A percentile compares a stretch with the other conserved stretches of the same genome.
phyloP scores from a whole-genome alignment of 30 jellyfish, hydroid and myxozoan species.

The Euphysa ruthae region DNA sequence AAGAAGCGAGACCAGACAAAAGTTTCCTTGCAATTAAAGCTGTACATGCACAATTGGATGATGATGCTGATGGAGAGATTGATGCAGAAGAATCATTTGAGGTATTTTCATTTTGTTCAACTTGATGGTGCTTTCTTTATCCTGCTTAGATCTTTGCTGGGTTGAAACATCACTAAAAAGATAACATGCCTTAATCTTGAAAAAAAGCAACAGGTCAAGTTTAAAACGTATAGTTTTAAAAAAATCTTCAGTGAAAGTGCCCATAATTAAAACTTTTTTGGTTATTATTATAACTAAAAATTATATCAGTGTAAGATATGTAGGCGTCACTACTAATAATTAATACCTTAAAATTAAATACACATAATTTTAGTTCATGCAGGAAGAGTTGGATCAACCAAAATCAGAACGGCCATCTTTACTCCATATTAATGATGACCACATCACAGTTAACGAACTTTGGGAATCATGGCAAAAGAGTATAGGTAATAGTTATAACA shows the following conservation, averaged over 20 bases:
- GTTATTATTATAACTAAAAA: too few relatives aligned
- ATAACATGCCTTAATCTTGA: too few relatives aligned
- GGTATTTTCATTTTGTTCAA: too few relatives aligned
- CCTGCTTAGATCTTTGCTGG: too few relatives aligned
- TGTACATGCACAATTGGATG: constrained; percentile 83
- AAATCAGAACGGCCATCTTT: constrained; percentile 52
- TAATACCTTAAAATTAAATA: background rate
- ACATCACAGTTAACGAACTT: constrained; percentile 78
- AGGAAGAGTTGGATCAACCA: constrained; percentile 59
- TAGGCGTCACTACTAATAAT: too few relatives aligned
- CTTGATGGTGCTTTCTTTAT: too few relatives aligned
- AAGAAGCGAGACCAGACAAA: constrained; percentile 3
- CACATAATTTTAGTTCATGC: constrained; percentile 47
- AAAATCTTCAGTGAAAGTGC: too few relatives aligned
- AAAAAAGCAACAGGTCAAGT: too few relatives aligned
- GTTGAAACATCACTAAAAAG: too few relatives aligned
- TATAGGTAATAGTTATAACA: constrained; percentile 50
- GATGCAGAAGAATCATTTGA: constrained; percentile 75
- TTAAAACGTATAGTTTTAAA: too few relatives aligned
- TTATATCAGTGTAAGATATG: too few relatives aligned
- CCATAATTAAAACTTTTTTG: too few relatives aligned
- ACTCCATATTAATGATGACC: constrained; percentile 64
- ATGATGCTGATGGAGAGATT: constrained; percentile 85
- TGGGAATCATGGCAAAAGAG: constrained; percentile 79
- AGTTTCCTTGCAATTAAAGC: constrained; percentile 70